Conservation (phyloP, 2,113 vertebrate species). For the Petromus typicus region DNA sequence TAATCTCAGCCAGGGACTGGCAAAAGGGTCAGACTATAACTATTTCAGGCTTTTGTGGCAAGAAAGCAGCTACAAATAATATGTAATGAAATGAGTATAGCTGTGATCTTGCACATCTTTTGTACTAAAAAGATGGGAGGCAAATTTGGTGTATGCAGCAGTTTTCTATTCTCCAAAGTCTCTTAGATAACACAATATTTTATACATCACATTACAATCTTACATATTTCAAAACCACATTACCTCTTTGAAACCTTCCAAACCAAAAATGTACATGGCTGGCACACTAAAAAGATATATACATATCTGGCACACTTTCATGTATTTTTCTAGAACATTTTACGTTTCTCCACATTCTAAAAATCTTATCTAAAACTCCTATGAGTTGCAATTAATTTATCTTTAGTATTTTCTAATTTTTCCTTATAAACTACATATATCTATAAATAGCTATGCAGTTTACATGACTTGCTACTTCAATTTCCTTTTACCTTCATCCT, state of each 20-base stretch:
- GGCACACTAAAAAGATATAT: not conserved
- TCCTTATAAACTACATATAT: not conserved
- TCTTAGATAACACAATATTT: conserved; percentile 30
- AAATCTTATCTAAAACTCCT: conserved; percentile 14
- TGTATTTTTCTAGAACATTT: conserved; percentile 13
- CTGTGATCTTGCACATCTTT: conserved; percentile 15
- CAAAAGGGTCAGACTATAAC: not conserved
- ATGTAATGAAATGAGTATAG: not conserved
- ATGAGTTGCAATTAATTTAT: not conserved
- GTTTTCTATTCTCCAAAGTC: not conserved
- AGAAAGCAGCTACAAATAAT: not conserved
- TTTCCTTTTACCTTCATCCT: not conserved
- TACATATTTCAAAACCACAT: conserved; percentile 49
- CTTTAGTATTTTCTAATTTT: conserved; percentile 37
- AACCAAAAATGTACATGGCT: not conserved
- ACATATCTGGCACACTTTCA: not conserved
- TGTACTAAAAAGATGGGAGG: not conserved
- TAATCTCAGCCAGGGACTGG: not conserved
- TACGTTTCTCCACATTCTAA: not conserved
- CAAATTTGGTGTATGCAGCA: not conserved
- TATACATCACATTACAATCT: not conserved
- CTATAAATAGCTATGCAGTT: not conserved
- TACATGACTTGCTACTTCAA: not conserved
- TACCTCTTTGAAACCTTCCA: not conserved
- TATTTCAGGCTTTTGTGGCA: not conserved